These are phyloP conservation scores for Mobula birostris DNA, from an alignment of 2,113 vertebrate species.

Conservation along the genomic window DNA sequence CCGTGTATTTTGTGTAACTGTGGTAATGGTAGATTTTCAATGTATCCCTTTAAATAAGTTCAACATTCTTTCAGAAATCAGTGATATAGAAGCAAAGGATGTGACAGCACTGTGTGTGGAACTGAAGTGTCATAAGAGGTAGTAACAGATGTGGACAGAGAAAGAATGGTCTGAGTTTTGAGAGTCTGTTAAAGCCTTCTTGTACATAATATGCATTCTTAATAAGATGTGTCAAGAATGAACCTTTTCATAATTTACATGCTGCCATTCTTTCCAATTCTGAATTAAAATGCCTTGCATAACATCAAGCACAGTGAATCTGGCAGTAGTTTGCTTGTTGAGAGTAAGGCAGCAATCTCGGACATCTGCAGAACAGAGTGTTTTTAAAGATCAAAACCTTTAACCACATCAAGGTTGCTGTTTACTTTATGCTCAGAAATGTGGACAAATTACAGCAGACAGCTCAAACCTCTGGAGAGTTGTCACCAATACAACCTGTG, in stretches of 20 bases:
- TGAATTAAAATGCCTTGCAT: not conserved
- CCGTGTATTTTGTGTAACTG: not conserved
- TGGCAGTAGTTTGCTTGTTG: not conserved
- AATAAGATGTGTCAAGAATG: not conserved
- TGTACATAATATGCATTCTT: not conserved
- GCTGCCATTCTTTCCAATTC: not conserved
- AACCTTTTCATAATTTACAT: not conserved
- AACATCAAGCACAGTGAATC: not conserved
- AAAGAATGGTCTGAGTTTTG: not conserved
- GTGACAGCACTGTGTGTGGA: not conserved
- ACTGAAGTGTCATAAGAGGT: not conserved
- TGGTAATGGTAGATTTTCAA: not conserved
- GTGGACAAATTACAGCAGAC: too few relatives aligned
- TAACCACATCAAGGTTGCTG: too few relatives aligned
- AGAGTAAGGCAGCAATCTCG: too few relatives aligned
- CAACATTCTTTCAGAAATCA: not conserved
- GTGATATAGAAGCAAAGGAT: not conserved
- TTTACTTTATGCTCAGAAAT: too few relatives aligned
- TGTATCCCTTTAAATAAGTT: not conserved
- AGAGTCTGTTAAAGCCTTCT: not conserved
- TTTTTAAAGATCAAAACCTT: too few relatives aligned
- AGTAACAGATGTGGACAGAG: slow-evolving; percentile 5
- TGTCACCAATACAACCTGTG: too few relatives aligned
- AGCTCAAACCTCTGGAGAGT: too few relatives aligned
- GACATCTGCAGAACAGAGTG: too few relatives aligned